Base-by-base conservation (phyloP, 2,797 vertebrate species). In the Chanos chanos region DNA sequence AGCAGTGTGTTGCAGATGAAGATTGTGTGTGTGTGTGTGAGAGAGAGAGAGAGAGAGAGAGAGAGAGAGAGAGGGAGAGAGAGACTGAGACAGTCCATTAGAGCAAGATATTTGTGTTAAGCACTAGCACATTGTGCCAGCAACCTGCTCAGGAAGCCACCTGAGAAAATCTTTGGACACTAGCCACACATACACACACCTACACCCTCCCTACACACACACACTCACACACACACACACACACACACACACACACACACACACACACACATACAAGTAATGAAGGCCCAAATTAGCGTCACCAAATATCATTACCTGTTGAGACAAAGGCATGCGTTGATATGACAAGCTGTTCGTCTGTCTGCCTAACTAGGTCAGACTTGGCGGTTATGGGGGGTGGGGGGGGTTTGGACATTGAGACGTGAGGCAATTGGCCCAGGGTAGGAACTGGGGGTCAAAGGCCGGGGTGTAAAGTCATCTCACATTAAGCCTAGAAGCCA, bases 401-500 rank as follows among this genome's bases (percentile, higher is more conserved):
- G 70, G 76, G 73, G 68, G 70, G 77, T 73, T 74, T 66, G 71
- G 60, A 56, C n/a, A n/a, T n/a, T 70, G 71, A 67, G 43, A 45
- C 45, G 55, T 25, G 16, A 43, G 56, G 60, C 1, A 13, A 16
- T 36, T 39, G 48, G 15, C 21, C 66, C 69, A 54, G 71, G 61
- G 76, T 77, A 79, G 72, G 62, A 72, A 80, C 76, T 69, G 69
- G 75, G 64, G 59, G 56, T 68, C 71, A 68, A 74, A 74, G 73
- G 75, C 78, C 51, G 56, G 74, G 72, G 69, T 77, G 60, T 70
- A 68, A 54, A 44, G 66, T 78, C 76, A 57, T 76, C 68, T 39
- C 53, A 67, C 65, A 62, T 74, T 70, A 72, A 75, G 81, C 79
- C 81, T 78, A 83, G 74, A 67, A 81, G 82, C 79, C 74, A 80